phyloP scores from a whole-genome alignment of 1,140 invertebrate genomes.

The Euschistus heros region DNA sequence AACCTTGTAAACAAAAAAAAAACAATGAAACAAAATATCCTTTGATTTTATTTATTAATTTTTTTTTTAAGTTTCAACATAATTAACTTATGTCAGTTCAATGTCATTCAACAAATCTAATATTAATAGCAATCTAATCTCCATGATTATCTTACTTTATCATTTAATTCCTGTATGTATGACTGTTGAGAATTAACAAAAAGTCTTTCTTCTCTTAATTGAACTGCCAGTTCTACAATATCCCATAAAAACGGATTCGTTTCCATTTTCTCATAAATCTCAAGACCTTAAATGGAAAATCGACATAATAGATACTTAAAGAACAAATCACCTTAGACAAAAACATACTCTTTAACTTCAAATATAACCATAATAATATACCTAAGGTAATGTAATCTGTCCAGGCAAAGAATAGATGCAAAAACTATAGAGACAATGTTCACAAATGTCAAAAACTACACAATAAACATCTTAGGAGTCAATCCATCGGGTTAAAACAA shows the following conservation, averaged over 20 bases:
- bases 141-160: conserved; percentile 44
- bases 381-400: too few species aligned
- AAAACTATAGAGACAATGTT: too few species aligned
- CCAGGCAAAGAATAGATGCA: too few species aligned
- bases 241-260: conserved; percentile 38
- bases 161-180: conserved; percentile 59
- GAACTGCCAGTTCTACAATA: conserved; percentile 54
- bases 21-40: conserved; percentile 17
- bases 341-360: too few species aligned
- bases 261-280: conserved; percentile 25
- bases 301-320: too few species aligned
- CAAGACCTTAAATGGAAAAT: neutral
- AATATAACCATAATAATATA: too few species aligned
- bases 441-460: too few species aligned
- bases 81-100: neutral
- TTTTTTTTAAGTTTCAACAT: neutral
- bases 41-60: conserved; percentile 18
- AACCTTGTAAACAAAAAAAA: conserved; percentile 38
- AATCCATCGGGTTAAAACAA: too few species aligned
- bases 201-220: conserved; percentile 59
- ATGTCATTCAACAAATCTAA: neutral
- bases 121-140: too few species aligned
- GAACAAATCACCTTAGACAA: too few species aligned
- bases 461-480: too few species aligned
- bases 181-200: conserved; percentile 60